Evolutionary conservation across 2,888 invertebrate species (phyloP), one percentile per base, ranked within the genome.

Genomic region (Branchipolynoe longqiensis): DNA sequence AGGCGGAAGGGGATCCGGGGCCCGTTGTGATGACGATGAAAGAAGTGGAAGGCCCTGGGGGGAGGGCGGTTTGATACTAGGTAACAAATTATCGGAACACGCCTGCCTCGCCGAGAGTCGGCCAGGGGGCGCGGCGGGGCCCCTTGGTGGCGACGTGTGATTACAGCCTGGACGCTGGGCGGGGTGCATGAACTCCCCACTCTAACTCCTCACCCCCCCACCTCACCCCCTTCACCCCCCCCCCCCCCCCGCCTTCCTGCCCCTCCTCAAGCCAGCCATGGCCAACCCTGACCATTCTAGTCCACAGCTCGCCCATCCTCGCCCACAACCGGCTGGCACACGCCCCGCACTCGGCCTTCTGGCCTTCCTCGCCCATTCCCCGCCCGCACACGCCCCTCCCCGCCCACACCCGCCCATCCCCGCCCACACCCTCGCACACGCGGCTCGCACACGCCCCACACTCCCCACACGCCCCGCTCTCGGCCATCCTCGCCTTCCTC

Each of bases 51-150:
- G 25, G 78, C 78, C 69, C 78, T 48, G 78, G 33, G 78, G 78
- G 78, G 31, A 78, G 78, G 78, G 78, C 78, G 78, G 78, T 78
- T 78, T 78, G 78, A 78, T 78, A 78, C 78, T 48, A 54, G 78
- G 48, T 78, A 78, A 78, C 78, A 78, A 78, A 78, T 78, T 78
- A 78, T 48, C 48, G 41, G 78, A 28, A 41, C 78, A 78, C 78
- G 78, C 48, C n/a, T n/a, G n/a, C 25, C 78, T 41, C 41, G 48
- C 78, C 48, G 78, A 78, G 48, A 78, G 28, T 41, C 78, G 36
- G 22, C 69, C n/a, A 22, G 69, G 25, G 38, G 69, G 69, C 38
- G 36, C 14, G 12, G 36, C 69, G 33, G 38, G 38, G 69, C 69
- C 69, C 38, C 69, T 69, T 69, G 33, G 69, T 69, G 69, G 14